Percentiles rank a stretch among this genome's conserved stretches.
Evolutionary conservation across 2,888 invertebrate genomes (phyloP).

Genomic region (Leptura quadrifasciata): DNA sequence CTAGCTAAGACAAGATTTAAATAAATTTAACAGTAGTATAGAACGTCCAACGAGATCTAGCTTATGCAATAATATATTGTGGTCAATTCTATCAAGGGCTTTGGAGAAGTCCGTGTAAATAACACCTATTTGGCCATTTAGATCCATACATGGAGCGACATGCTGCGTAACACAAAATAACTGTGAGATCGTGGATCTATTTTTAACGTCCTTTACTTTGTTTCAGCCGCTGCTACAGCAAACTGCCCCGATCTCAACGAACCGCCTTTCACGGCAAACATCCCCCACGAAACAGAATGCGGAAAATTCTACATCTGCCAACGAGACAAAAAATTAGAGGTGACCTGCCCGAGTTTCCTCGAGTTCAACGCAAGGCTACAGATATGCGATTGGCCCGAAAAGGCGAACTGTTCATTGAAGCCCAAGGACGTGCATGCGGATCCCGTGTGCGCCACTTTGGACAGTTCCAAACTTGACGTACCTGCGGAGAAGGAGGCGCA

Average conservation of each 20-base stretch:
- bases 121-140: too few species aligned
- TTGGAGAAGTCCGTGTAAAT: too few species aligned
- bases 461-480: neutral
- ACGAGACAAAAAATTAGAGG: constrained; percentile 45
- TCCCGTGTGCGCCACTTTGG: neutral
- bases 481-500: constrained; percentile 13
- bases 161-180: too few species aligned
- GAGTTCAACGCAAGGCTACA: constrained; percentile 44
- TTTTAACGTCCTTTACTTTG: neutral
- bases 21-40: too few species aligned
- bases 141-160: too few species aligned
- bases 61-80: too few species aligned
- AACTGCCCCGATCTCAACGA: constrained; percentile 6
- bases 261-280: constrained; percentile 20
- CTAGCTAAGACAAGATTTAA: too few species aligned
- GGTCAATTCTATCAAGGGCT: too few species aligned
- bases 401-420: constrained; percentile 36
- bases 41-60: too few species aligned
- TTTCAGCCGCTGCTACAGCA: neutral
- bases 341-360: constrained; percentile 43
- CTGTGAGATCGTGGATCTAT: too few species aligned
- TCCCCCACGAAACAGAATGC: constrained; percentile 55
- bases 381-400: constrained; percentile 50
- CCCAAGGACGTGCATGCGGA: neutral
- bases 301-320: constrained; percentile 55